Evolutionary conservation across 2,888 invertebrate species (phyloP).

Genomic region (Tupiocoris notatus): DNA sequence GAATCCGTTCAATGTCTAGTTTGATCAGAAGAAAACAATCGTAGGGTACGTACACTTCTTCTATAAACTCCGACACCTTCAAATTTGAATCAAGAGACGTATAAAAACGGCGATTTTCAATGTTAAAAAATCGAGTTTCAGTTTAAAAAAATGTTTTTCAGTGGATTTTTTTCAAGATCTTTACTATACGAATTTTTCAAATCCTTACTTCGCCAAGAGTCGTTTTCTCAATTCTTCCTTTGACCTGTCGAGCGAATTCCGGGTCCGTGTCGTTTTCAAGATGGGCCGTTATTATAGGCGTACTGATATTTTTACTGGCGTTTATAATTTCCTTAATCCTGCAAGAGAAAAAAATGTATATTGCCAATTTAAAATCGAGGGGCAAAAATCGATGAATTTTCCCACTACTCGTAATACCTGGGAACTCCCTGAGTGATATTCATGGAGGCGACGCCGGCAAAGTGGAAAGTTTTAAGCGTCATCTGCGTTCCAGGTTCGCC

Average conservation of each 20-base stretch:
- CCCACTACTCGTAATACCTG: slow-evolving; percentile 53
- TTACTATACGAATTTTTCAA: background rate
- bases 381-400: background rate
- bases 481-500: slow-evolving; percentile 99
- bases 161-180: too few relatives aligned
- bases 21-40: slow-evolving; percentile 88
- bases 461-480: slow-evolving; percentile 99
- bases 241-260: slow-evolving; percentile 85
- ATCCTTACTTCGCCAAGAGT: slow-evolving; percentile 77
- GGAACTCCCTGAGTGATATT: slow-evolving; percentile 93
- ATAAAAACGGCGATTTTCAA: too few relatives aligned
- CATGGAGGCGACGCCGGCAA: slow-evolving; percentile 99
- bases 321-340: slow-evolving; percentile 98
- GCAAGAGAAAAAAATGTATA: slow-evolving; percentile 52
- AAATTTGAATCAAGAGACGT: too few relatives aligned
- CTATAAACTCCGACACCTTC: slow-evolving; percentile 86
- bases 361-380: slow-evolving; percentile 39
- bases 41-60: slow-evolving; percentile 81
- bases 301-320: slow-evolving; percentile 90
- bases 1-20: slow-evolving; percentile 81
- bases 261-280: slow-evolving; percentile 73
- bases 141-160: too few relatives aligned
- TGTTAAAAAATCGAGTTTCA: too few relatives aligned
- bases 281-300: slow-evolving; percentile 92
- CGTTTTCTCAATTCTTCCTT: slow-evolving; percentile 93